Conservation (phyloP, 92 coral and sea anemone species). For the Zoanthus sansibaricus region DNA sequence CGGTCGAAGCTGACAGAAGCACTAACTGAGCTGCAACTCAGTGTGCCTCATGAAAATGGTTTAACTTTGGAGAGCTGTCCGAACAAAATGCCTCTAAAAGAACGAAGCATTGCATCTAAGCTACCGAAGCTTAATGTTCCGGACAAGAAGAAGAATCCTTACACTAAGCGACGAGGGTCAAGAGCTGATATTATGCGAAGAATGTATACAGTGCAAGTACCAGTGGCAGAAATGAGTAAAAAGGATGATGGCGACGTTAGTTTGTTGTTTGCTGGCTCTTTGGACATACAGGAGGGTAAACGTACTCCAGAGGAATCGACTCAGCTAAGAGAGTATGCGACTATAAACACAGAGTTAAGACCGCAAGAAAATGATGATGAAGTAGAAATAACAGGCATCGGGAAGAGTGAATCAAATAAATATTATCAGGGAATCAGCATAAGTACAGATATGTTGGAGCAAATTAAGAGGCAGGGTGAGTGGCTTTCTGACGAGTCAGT, state of each 20-base stretch:
- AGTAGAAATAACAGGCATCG: background rate
- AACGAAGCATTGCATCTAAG: slow-evolving; percentile 3
- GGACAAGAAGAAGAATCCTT: slow-evolving; percentile 8
- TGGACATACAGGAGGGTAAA: background rate
- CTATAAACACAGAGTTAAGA: background rate
- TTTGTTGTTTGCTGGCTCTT: slow-evolving; percentile 11
- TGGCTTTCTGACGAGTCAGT: slow-evolving; percentile 14
- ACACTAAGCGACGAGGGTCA: slow-evolving; percentile 6
- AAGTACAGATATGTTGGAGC: background rate
- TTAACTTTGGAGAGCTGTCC: background rate
- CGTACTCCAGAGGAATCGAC: background rate
- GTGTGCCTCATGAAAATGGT: background rate
- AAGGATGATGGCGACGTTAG: background rate
- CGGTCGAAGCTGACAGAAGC: slow-evolving; percentile 1
- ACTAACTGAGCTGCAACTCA: background rate
- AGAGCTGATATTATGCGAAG: background rate
- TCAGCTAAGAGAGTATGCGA: background rate
- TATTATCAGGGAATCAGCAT: background rate
- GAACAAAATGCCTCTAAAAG: background rate
- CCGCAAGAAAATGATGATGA: background rate
- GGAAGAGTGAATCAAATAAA: background rate
- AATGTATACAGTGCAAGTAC: background rate
- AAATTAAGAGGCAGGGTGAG: slow-evolving; percentile 9
- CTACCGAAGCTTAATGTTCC: background rate
- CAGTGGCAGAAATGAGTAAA: background rate